These are phyloP conservation scores for Athalia cordata DNA, from an alignment of 2,888 invertebrate genomes.

Conservation along the genomic window DNA sequence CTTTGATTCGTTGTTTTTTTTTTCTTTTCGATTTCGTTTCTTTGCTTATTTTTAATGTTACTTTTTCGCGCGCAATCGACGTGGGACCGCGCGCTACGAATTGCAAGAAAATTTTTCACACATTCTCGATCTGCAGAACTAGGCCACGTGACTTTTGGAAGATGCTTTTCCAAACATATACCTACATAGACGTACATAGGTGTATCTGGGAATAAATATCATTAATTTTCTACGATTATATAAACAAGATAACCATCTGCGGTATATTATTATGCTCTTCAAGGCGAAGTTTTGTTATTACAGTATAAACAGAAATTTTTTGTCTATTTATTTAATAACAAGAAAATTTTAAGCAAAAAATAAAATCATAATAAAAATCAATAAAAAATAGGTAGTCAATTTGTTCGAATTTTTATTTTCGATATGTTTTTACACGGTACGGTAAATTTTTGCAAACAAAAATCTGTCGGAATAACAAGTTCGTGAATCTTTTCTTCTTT, in stretches of 20 bases:
- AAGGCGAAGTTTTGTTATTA: neutral
- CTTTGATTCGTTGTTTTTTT: neutral
- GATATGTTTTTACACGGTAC: too few species aligned
- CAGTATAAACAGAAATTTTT: too few species aligned
- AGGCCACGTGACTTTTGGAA: neutral
- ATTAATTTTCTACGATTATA: neutral
- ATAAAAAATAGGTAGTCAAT: too few species aligned
- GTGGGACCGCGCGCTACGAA: neutral
- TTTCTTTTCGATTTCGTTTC: neutral
- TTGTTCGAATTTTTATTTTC: too few species aligned
- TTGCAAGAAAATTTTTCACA: neutral
- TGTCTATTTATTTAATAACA: too few species aligned
- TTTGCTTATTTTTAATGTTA: neutral
- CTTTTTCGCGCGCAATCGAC: neutral
- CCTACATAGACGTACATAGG: neutral
- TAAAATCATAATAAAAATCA: too few species aligned
- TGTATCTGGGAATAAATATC: neutral
- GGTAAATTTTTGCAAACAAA: too few species aligned
- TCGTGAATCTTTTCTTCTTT: too few species aligned
- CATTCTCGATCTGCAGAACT: neutral
- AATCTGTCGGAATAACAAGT: too few species aligned
- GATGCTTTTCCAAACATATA: neutral
- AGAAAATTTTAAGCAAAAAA: too few species aligned
- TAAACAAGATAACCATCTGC: neutral
- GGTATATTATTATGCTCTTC: neutral